Evolutionary conservation across 2,888 invertebrate species (phyloP).

Genomic region (Antheraea assamensis): DNA sequence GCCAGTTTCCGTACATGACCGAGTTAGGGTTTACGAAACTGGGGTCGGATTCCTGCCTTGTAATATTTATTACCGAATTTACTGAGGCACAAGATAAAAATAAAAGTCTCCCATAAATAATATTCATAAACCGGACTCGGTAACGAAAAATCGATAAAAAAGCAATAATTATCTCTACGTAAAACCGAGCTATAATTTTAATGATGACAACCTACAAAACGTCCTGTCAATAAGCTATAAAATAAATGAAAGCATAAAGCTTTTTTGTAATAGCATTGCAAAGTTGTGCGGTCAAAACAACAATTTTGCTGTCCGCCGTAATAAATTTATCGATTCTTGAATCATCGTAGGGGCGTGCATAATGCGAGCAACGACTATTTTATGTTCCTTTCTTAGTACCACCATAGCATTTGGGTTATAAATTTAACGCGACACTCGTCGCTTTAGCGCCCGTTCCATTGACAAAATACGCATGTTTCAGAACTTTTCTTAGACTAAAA

Average conservation of each 20-base stretch:
- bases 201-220: slow-evolving; percentile 53
- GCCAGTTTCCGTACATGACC: slow-evolving; percentile 44
- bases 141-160: slow-evolving; percentile 31
- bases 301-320: slow-evolving; percentile 79
- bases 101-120: background rate
- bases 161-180: slow-evolving; percentile 41
- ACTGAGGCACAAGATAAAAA: background rate
- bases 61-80: slow-evolving; percentile 4
- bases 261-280: slow-evolving; percentile 56
- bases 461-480: background rate
- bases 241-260: slow-evolving; percentile 53
- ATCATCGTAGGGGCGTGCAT: slow-evolving; percentile 79
- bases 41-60: slow-evolving; percentile 37
- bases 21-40: slow-evolving; percentile 52
- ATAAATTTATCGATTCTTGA: slow-evolving; percentile 75
- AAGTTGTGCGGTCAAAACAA: slow-evolving; percentile 75
- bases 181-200: slow-evolving; percentile 42
- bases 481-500: background rate
- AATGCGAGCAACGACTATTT: slow-evolving; percentile 72
- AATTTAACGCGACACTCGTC: slow-evolving; percentile 38
- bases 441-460: background rate
- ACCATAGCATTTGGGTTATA: slow-evolving; percentile 53
- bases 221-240: slow-evolving; percentile 60
- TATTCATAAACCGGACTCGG: background rate
- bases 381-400: slow-evolving; percentile 66